Evolutionary conservation across 2,113 vertebrate species (phyloP).

Genomic region (Sialia sialis): DNA sequence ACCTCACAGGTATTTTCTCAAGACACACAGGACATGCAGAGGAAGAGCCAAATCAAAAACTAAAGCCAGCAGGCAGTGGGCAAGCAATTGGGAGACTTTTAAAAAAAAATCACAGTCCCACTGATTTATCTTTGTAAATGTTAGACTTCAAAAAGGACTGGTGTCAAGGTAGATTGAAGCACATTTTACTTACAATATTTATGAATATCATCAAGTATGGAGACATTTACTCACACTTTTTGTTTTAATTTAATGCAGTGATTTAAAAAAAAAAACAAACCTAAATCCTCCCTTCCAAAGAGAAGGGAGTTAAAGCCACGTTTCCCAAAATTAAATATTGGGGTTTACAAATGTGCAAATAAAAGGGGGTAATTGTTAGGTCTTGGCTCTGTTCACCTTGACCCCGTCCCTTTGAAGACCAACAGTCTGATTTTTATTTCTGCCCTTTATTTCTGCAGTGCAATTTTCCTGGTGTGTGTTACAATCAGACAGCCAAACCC

Average conservation of each 20-base stretch:
- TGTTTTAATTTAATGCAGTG: neutral
- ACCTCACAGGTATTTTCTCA: neutral
- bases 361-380: neutral
- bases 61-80: conserved; percentile 15
- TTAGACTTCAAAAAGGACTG: conserved; percentile 19
- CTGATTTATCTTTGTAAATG: neutral
- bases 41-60: neutral
- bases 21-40: conserved; percentile 3
- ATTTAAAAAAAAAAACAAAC: neutral
- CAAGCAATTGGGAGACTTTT: neutral
- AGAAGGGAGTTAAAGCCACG: neutral
- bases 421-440: neutral
- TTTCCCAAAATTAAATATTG: neutral
- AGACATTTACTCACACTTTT: neutral
- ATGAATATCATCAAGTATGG: neutral
- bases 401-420: neutral
- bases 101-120: neutral
- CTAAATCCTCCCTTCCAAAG: neutral
- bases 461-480: neutral
- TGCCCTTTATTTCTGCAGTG: neutral
- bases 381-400: conserved; percentile 7
- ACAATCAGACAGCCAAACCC: conserved; percentile 1
- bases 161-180: neutral
- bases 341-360: neutral
- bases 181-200: neutral